phyloP scores from a whole-genome alignment of 23 tunicate species.

The Trididemnum clinides region DNA sequence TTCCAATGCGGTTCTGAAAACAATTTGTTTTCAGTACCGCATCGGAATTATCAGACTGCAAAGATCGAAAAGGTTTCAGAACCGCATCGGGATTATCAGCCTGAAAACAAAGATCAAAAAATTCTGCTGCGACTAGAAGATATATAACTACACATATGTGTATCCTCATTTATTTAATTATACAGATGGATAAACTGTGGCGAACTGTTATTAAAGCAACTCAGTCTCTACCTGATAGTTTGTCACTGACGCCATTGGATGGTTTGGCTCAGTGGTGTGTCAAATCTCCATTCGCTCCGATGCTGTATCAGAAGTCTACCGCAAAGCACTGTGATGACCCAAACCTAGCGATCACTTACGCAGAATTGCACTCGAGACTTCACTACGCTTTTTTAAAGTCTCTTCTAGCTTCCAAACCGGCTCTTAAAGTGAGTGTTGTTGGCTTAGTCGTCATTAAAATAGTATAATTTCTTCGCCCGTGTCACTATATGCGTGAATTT shows the following conservation, averaged over 20 bases:
- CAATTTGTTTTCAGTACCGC: too few species aligned
- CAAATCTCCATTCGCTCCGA: constrained; percentile 70
- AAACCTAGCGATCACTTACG: not conserved
- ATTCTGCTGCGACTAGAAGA: too few species aligned
- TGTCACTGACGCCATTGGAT: constrained; percentile 71
- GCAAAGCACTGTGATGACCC: not conserved
- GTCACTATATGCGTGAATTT: too few species aligned
- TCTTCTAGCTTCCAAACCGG: constrained; percentile 62
- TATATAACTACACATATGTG: too few species aligned
- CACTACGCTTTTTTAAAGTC: constrained; percentile 72
- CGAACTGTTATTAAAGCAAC: constrained; percentile 84
- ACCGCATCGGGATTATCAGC: too few species aligned
- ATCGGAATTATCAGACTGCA: too few species aligned
- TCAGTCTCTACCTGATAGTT: constrained; percentile 56
- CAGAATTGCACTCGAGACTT: constrained; percentile 57
- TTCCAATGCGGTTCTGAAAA: too few species aligned
- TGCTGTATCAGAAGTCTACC: not conserved
- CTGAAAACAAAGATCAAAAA: too few species aligned
- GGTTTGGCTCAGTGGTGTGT: constrained; percentile 79
- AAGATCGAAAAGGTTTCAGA: too few species aligned
- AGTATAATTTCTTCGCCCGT: too few species aligned
- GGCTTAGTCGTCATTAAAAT: too few species aligned
- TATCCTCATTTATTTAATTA: too few species aligned
- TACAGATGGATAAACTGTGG: constrained; percentile 90
- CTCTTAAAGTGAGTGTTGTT: constrained; percentile 41